phyloP scores from a whole-genome alignment of 2,888 invertebrate genomes.

The Orthosia gracilis region DNA sequence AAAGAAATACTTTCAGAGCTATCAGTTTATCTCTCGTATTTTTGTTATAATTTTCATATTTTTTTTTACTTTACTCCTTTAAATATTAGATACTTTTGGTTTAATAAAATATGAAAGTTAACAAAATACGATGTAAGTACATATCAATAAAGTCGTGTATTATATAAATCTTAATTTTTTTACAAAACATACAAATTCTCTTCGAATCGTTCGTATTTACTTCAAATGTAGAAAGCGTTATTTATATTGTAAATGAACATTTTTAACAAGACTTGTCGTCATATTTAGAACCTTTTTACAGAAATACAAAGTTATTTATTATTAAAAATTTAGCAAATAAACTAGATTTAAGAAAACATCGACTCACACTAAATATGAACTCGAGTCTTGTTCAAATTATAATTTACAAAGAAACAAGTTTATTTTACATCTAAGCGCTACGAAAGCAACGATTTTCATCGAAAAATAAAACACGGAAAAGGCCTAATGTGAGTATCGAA shows the following conservation, averaged over 20 bases:
- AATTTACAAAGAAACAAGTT: conserved; percentile 55
- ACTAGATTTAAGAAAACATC: conserved; percentile 11
- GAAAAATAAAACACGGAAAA: conserved; percentile 67
- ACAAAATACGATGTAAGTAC: conserved; percentile 77
- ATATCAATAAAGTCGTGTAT: conserved; percentile 72
- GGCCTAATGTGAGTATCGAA: conserved; percentile 80
- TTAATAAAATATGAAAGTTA: conserved; percentile 66
- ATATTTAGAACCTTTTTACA: conserved; percentile 65
- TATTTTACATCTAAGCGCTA: conserved; percentile 57
- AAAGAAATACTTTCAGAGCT: neutral
- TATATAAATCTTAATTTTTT: conserved; percentile 8
- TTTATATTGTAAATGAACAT: conserved; percentile 54
- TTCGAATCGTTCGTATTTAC: conserved; percentile 67
- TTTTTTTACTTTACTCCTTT: conserved; percentile 45
- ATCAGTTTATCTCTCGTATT: conserved; percentile 60
- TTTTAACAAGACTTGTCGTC: conserved; percentile 73
- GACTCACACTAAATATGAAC: conserved; percentile 36
- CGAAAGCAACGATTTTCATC: conserved; percentile 70
- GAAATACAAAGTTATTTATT: conserved; percentile 48
- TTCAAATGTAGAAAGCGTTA: conserved; percentile 60
- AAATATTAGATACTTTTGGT: conserved; percentile 46
- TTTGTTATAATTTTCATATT: conserved; percentile 60
- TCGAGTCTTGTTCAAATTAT: conserved; percentile 62
- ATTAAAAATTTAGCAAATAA: conserved; percentile 31
- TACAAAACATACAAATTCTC: conserved; percentile 73